Evolutionary conservation across 1,140 invertebrate genomes (phyloP).

Genomic region (Rhopalosiphum maidis): DNA sequence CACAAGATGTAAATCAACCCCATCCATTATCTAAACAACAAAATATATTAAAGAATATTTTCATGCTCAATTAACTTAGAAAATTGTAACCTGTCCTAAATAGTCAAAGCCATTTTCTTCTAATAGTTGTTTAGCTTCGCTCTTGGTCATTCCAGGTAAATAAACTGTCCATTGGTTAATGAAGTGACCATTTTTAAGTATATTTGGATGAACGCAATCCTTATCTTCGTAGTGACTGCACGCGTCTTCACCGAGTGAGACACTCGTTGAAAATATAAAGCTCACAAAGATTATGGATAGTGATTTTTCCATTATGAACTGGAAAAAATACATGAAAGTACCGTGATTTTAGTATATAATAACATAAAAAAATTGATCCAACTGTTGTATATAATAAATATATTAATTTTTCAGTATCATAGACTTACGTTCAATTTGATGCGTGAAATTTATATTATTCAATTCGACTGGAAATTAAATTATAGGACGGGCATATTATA

Average conservation of each 20-base stretch:
- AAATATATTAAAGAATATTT: neutral
- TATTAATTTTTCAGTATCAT: neutral
- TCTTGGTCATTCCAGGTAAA: neutral
- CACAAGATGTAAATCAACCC: neutral
- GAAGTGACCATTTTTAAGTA: neutral
- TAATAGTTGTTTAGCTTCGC: neutral
- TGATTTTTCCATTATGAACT: slow-evolving; percentile 1
- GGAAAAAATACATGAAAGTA: neutral
- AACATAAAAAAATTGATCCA: neutral
- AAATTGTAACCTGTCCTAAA: slow-evolving; percentile 23
- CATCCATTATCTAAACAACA: slow-evolving; percentile 22
- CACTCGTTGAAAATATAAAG: neutral
- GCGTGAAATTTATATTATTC: neutral
- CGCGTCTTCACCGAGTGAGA: neutral
- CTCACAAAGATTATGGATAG: neutral
- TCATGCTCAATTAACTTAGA: neutral
- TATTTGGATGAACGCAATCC: neutral
- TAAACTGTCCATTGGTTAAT: slow-evolving; percentile 24
- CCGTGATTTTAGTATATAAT: neutral
- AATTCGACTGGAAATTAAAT: neutral
- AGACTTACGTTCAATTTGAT: neutral
- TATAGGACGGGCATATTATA: neutral
- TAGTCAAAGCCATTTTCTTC: slow-evolving; percentile 42
- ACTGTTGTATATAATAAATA: neutral
- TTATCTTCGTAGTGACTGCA: slow-evolving; percentile 31